A percentile compares a stretch with the other conserved stretches of the same genome.
Conservation (phyloP, 1,140 invertebrate genomes). For the Bombus vancouverensis region DNA sequence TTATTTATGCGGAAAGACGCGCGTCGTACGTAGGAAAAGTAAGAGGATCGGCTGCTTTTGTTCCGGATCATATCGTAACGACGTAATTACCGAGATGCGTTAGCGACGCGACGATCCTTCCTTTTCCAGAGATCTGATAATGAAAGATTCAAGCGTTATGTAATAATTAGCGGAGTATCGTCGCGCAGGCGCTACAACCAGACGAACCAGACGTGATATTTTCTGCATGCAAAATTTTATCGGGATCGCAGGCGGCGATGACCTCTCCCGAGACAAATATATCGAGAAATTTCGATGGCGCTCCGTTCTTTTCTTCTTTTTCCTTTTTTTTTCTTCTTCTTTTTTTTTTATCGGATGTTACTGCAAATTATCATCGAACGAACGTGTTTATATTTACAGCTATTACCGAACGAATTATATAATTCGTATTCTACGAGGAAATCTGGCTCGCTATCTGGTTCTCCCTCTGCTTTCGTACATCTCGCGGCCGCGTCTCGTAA, state of each 20-base stretch:
- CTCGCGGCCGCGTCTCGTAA: not conserved
- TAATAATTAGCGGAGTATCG: slow-evolving; percentile 13
- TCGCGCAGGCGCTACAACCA: not conserved
- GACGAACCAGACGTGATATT: slow-evolving; percentile 13
- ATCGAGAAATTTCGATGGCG: not conserved
- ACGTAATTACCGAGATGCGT: not conserved
- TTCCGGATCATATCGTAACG: not conserved
- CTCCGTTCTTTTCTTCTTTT: not conserved
- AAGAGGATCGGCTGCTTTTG: not conserved
- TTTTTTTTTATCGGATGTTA: not conserved
- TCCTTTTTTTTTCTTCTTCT: too few relatives aligned
- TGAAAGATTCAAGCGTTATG: slow-evolving; percentile 21
- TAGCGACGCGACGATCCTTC: too few relatives aligned
- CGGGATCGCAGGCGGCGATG: slow-evolving; percentile 32
- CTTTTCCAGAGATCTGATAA: slow-evolving; percentile 29
- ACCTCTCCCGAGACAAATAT: not conserved
- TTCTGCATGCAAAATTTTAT: slow-evolving; percentile 35
- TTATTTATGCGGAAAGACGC: not conserved
- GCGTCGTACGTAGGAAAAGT: not conserved
- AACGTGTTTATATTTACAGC: not conserved
- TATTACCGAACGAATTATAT: not conserved
- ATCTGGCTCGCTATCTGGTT: not conserved
- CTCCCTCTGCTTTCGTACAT: not conserved
- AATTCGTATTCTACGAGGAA: not conserved
- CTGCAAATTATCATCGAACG: not conserved